Evolutionary conservation across 2,113 vertebrate genomes (phyloP).

Genomic region (Phylloscopus trochiloides): DNA sequence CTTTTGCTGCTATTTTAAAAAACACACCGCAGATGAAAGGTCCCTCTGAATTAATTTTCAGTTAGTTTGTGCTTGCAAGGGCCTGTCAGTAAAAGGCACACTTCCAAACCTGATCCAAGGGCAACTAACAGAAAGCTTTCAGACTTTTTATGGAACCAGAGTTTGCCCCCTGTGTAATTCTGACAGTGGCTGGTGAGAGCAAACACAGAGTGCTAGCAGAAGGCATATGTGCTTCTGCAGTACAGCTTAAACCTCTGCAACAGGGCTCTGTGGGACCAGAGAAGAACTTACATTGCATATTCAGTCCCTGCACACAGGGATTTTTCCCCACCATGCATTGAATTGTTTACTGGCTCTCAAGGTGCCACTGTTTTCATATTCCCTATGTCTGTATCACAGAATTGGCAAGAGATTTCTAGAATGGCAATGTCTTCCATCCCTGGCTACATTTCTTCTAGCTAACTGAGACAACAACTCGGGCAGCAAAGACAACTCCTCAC

Average conservation of each 20-base stretch:
- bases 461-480: neutral
- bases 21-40: neutral
- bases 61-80: neutral
- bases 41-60: neutral
- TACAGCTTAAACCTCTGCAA: neutral
- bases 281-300: accelerated
- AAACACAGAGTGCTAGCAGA: neutral
- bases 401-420: neutral
- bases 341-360: neutral
- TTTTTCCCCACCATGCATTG: accelerated
- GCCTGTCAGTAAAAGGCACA: neutral
- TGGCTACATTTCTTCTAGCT: neutral
- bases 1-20: neutral
- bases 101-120: neutral
- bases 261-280: neutral
- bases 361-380: neutral
- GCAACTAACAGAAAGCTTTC: neutral
- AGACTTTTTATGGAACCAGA: neutral
- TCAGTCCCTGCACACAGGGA: accelerated
- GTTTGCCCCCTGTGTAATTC: neutral
- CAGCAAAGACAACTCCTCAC: neutral
- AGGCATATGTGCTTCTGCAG: neutral
- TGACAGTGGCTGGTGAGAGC: neutral
- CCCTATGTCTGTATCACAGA: neutral
- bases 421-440: neutral